Base-by-base conservation (phyloP, 23 tunicate species). In the Aplidium turbinatum region DNA sequence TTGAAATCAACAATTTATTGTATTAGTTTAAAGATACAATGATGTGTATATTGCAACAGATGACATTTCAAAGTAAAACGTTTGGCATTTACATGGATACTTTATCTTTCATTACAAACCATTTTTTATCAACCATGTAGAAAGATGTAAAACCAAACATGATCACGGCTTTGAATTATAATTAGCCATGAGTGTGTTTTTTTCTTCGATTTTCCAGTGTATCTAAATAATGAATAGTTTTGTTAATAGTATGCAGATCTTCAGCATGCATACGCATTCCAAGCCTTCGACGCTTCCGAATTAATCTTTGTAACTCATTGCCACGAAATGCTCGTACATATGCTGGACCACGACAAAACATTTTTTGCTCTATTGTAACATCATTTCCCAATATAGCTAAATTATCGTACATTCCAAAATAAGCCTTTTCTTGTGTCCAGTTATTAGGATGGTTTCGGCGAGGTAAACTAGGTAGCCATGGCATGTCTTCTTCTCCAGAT, bases 321-420 rank as follows among this genome's bases (percentile, higher is more conserved):
- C 36, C 77, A 20, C 62, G 70, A 38, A 69, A 72, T 1, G 66
- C 79, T 36, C 91, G 35, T 0, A 79, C 57, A 48, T 84, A 79
- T 18, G 50, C 68, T 27, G 97, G 91, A 3, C 97, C 97, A 46
- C 73, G 76, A 36, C 87, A 81, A 40, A 91, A 70, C 27, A 91
- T 20, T 64, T 78, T 63, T 25, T 87, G 85, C 30, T 71, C 38
- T 58, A 91, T 36, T 0, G 90, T 83, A 1, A 91, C 82, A 76
- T 91, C 97, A 79, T 91, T 73, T 13, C 97, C 97, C 36, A 78
- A 68, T 6, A 84, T 73, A 34, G 73, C 71, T 32, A 91, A 47
- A 53, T 46, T 84, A 73, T 91, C 97, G 68, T 84, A 91, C 66
- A 57, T 66, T 25, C 97, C 97, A 40, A 78, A 70, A 39, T 79